A percentile compares a stretch with the other conserved stretches of the same genome.
phyloP scores from a whole-genome alignment of 2,797 vertebrate species.

The Platyrinchus mystaceus region DNA sequence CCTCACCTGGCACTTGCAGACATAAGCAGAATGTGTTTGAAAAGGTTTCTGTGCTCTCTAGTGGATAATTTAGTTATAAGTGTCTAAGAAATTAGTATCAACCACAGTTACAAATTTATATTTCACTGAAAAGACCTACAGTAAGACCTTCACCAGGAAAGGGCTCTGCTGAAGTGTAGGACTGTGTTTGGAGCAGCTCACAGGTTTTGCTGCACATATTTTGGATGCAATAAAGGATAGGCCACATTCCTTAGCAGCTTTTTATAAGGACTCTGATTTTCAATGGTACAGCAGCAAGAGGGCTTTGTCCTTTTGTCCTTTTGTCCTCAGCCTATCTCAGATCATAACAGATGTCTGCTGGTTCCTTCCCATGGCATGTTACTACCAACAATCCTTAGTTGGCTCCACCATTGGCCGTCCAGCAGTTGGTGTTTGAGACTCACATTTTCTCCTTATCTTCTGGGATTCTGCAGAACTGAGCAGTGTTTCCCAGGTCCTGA shows the following conservation, averaged over 20 bases:
- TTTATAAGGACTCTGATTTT: not conserved
- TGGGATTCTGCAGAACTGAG: not conserved
- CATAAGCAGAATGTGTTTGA: slow-evolving; percentile 59
- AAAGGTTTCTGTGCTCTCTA: slow-evolving; percentile 70
- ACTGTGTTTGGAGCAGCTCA: not conserved
- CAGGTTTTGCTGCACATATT: not conserved
- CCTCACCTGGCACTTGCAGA: slow-evolving; percentile 39
- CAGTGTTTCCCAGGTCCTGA: not conserved
- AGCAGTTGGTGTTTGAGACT: accelerated
- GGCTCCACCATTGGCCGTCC: not conserved
- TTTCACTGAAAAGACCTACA: slow-evolving; percentile 42
- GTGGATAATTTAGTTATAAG: slow-evolving; percentile 72
- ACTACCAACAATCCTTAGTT: not conserved
- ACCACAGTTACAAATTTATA: slow-evolving; percentile 39
- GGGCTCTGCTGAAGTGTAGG: not conserved
- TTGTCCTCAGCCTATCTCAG: not conserved
- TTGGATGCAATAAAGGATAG: not conserved
- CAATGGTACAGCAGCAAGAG: not conserved
- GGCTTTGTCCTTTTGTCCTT: not conserved
- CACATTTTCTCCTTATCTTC: not conserved
- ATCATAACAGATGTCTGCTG: not conserved
- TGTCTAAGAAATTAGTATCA: slow-evolving; percentile 44
- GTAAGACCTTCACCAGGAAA: not conserved
- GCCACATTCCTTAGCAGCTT: not conserved
- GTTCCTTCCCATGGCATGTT: not conserved